phyloP scores from a whole-genome alignment of 2,113 vertebrate genomes.

The Ceyx cyanopectus region DNA sequence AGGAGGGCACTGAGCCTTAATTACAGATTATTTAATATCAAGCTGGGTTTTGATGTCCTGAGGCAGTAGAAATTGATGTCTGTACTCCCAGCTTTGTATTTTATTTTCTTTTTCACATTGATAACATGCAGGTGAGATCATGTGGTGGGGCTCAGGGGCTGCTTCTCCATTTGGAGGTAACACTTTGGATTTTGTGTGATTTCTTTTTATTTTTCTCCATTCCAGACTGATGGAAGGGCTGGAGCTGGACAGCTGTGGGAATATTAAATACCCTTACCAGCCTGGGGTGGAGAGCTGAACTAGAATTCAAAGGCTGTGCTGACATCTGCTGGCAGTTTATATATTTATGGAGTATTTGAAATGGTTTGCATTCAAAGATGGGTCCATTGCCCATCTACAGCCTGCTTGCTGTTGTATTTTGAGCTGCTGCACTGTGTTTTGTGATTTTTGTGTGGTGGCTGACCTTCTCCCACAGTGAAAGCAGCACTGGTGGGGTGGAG shows the following conservation, averaged over 20 bases:
- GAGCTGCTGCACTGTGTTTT: not conserved
- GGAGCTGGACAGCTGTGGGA: not conserved
- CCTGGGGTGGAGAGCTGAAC: not conserved
- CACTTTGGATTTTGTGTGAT: not conserved
- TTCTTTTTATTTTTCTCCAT: not conserved
- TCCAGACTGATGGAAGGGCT: not conserved
- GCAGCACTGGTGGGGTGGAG: too few species aligned
- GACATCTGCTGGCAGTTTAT: conserved; percentile 74
- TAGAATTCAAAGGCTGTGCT: conserved; percentile 6
- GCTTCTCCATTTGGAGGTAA: not conserved
- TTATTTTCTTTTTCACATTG: not conserved
- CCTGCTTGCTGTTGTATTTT: not conserved
- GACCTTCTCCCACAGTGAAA: not conserved
- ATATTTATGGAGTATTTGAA: not conserved
- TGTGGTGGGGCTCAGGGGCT: not conserved
- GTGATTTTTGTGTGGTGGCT: not conserved
- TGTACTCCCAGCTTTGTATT: not conserved
- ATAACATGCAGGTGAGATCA: not conserved
- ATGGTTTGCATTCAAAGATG: not conserved
- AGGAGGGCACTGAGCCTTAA: not conserved
- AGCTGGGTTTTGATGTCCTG: not conserved
- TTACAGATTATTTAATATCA: not conserved
- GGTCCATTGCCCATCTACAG: not conserved
- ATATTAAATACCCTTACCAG: not conserved
- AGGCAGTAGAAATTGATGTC: not conserved